Percentiles rank a stretch among this genome's conserved stretches.
Conservation (phyloP, 1,140 invertebrate species). For the Cryptotermes secundus region DNA sequence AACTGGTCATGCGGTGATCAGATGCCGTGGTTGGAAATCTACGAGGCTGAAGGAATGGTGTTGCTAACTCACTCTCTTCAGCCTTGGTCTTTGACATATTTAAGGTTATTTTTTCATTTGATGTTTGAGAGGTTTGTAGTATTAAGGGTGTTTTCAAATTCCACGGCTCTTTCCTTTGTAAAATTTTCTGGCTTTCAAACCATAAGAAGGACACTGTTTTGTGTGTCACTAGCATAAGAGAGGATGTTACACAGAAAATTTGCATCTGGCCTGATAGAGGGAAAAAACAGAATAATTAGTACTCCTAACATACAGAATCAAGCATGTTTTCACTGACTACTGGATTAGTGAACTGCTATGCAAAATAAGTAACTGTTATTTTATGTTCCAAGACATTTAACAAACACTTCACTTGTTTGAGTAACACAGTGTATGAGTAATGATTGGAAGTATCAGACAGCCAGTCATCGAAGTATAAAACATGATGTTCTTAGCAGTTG, state of each 20-base stretch:
- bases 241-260: slow-evolving; percentile 61
- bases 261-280: slow-evolving; percentile 62
- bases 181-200: slow-evolving; percentile 73
- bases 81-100: not conserved
- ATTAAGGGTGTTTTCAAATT: not conserved
- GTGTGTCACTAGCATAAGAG: slow-evolving; percentile 63
- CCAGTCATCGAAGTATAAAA: too few species aligned
- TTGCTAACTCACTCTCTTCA: not conserved
- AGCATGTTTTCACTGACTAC: too few species aligned
- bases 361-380: too few species aligned
- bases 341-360: too few species aligned
- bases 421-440: too few species aligned
- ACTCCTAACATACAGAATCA: not conserved
- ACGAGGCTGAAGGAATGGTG: slow-evolving; percentile 4
- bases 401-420: too few species aligned
- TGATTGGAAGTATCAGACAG: too few species aligned
- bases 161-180: slow-evolving; percentile 71
- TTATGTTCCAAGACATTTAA: too few species aligned
- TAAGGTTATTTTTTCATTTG: not conserved
- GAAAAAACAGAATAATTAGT: not conserved
- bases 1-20: not conserved
- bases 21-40: not conserved
- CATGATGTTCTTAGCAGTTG: too few species aligned
- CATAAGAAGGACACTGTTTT: slow-evolving; percentile 69
- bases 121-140: not conserved